Base-by-base conservation (phyloP, 2,888 invertebrate genomes). In the Reticulitermes lucifugus region DNA sequence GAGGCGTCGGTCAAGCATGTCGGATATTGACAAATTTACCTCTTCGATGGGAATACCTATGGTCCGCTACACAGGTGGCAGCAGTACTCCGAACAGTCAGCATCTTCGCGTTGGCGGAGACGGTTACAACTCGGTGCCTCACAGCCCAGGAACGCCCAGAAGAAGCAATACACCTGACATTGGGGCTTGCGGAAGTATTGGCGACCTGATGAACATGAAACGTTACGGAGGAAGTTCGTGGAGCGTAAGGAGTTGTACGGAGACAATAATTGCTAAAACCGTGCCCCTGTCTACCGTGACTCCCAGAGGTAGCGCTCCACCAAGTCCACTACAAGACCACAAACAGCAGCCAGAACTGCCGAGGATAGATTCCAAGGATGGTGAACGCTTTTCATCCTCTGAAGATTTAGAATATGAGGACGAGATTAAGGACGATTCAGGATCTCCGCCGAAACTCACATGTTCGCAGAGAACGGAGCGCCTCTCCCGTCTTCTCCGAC, bases 131-230 rank as follows among this genome's bases (percentile, higher is more conserved):
- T 92, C 93, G 14, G 89, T 93, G 35, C 93, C 93, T 1, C 93
- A 92, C 84, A 93, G 92, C 71, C 93, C 93, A 5, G 80, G 75
- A 22, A 73, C 71, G 41, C 43, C 77, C 7, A 70, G 86, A 21
- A 71, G 81, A 59, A 71, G 84, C 25, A 55, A 73, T 21, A 89
- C 88, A 79, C 84, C 84, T 10, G 46, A 60, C 10, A 41, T 79
- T 0, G 89, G 90, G 29, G 89, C 89, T 0, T 88, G 90, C 0
- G 94, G 94, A 29, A 95, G 95, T 88, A 95, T 96, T 79, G 96
- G 96, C 4, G 96, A 96, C 90, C 91, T 96, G 88, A 96, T 96
- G 96, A 96, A 96, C 90, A 90, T 93, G 88, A 94, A 94, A 88
- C 94, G 94, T 89, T 95, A 94, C 89, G 95, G 95, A 86, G 94